Conservation (phyloP, 2,797 vertebrate species). For the Chiloscyllium punctatum region DNA sequence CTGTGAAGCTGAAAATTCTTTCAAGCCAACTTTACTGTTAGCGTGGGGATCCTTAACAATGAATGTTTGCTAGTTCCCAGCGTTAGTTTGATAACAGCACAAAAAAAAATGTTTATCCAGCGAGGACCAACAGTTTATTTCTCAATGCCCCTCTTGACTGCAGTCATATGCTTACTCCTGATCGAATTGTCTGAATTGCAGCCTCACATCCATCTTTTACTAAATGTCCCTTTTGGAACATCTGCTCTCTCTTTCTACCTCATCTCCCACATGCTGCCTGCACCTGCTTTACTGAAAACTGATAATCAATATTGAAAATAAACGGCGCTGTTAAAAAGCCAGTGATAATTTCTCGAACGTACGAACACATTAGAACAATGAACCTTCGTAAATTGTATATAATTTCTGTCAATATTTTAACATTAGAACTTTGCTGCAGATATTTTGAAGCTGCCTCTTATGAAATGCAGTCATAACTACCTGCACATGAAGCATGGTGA, state of each 20-base stretch:
- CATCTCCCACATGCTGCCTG: background rate
- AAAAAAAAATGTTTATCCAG: background rate
- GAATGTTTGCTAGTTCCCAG: background rate
- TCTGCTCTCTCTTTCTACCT: background rate
- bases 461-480: background rate
- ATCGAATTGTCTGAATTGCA: background rate
- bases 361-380: background rate
- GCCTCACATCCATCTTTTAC: background rate
- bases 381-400: background rate
- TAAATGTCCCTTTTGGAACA: background rate
- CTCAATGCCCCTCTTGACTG: background rate
- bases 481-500: background rate
- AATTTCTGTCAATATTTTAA: slow-evolving; percentile 25
- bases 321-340: background rate
- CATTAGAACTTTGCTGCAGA: background rate
- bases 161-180: background rate
- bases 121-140: background rate
- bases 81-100: background rate
- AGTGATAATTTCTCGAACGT: background rate
- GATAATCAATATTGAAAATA: slow-evolving; percentile 14
- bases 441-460: background rate
- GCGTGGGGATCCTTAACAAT: background rate
- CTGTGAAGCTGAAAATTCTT: background rate
- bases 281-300: background rate
- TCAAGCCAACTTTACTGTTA: background rate